Evolutionary conservation across 2,888 invertebrate genomes (phyloP).

Genomic region (Sphinx pinastri): DNA sequence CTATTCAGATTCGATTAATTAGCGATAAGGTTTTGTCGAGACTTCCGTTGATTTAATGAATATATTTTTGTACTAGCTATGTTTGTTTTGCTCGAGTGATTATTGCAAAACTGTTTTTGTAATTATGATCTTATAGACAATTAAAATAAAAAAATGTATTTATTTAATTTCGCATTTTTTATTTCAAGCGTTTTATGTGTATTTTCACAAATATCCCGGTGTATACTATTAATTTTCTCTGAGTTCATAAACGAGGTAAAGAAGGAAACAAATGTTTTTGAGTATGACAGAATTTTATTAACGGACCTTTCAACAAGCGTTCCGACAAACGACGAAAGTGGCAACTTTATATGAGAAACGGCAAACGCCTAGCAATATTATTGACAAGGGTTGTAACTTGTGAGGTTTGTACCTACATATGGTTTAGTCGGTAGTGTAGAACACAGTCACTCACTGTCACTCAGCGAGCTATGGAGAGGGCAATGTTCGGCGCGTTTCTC

Average conservation of each 20-base stretch:
- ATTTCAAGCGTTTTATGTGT: background rate
- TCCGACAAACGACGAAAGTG: background rate
- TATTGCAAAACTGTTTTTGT: background rate
- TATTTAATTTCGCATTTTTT: no score
- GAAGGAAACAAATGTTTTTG: background rate
- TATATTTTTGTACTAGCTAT: background rate
- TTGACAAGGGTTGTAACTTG: background rate
- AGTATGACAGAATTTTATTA: constrained; percentile 11
- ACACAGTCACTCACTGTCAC: no score
- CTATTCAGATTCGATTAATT: constrained; percentile 15
- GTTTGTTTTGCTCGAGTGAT: background rate
- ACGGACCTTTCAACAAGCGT: background rate
- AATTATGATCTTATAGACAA: background rate
- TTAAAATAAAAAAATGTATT: no score
- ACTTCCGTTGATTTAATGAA: constrained; percentile 1
- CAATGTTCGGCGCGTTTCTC: no score
- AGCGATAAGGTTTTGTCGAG: constrained; percentile 3
- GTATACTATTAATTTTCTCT: background rate
- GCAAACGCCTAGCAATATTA: background rate
- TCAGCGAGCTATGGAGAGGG: no score
- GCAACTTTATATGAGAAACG: background rate
- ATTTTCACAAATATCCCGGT: background rate
- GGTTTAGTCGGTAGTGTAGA: no score
- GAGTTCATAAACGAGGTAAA: background rate
- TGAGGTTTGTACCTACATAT: no score